Conservation (phyloP, 2,797 vertebrate genomes). For the Chrosomus eos region DNA sequence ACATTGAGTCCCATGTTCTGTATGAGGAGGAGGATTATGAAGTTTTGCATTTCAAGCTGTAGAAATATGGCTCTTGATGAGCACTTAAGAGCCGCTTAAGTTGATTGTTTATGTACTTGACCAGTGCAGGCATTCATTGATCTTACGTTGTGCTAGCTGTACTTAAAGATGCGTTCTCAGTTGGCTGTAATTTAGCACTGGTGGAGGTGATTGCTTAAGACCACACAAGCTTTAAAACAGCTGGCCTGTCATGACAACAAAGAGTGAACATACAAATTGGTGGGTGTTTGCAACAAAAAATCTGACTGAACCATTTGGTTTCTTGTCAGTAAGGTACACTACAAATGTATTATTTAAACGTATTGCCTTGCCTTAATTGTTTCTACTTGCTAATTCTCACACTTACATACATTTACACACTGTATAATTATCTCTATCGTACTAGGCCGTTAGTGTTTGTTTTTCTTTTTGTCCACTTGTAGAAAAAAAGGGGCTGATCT, state of each 20-base stretch:
- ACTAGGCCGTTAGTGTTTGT: not conserved
- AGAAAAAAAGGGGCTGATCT: conserved; percentile 9
- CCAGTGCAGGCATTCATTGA: not conserved
- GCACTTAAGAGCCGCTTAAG: not conserved
- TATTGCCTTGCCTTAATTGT: not conserved
- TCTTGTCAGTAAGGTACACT: not conserved
- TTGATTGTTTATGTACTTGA: not conserved
- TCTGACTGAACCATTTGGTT: not conserved
- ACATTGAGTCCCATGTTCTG: not conserved
- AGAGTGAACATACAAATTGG: conserved; percentile 22
- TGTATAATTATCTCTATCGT: not conserved
- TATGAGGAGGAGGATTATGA: not conserved
- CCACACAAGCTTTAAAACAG: conserved; percentile 50
- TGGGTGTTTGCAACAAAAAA: not conserved
- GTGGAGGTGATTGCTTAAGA: conserved; percentile 34
- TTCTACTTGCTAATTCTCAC: not conserved
- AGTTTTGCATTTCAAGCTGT: not conserved
- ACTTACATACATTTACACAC: not conserved
- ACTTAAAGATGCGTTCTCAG: conserved; percentile 10
- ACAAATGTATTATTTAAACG: not conserved
- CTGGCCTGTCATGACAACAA: conserved; percentile 18
- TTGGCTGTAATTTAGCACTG: not conserved
- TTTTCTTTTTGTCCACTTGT: not conserved
- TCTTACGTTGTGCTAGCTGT: conserved; percentile 1
- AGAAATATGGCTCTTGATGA: not conserved